phyloP scores from a whole-genome alignment of 1,140 invertebrate species.

The Lepidotrigona ventralis region DNA sequence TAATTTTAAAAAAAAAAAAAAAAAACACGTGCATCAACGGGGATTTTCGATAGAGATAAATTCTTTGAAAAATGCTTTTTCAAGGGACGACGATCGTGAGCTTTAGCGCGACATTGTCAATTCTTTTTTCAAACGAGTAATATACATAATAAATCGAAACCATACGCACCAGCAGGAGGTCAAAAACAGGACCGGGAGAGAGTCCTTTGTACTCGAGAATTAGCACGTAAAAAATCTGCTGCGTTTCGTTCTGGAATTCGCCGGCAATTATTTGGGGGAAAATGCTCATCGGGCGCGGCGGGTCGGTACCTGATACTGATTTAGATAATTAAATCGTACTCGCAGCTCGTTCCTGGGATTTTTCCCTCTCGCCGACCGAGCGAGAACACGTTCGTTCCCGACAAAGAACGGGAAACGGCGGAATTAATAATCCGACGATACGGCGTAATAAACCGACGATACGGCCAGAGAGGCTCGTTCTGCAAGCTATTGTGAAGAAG shows the following conservation, averaged over 20 bases:
- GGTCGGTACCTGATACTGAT: background rate
- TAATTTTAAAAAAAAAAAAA: background rate
- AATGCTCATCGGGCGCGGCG: background rate
- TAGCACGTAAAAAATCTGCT: background rate
- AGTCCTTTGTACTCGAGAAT: slow-evolving; percentile 17
- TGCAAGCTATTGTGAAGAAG: background rate
- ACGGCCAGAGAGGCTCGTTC: background rate
- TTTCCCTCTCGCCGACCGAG: background rate
- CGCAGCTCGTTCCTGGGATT: background rate
- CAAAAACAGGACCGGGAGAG: background rate
- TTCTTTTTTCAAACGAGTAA: background rate
- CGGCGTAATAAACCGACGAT: background rate
- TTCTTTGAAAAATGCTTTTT: background rate
- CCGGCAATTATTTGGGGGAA: background rate
- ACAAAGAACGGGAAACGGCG: background rate
- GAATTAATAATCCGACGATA: slow-evolving; percentile 6
- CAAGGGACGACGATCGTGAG: background rate
- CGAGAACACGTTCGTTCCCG: background rate
- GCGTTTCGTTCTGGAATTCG: background rate
- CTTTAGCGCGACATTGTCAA: background rate
- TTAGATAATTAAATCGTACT: slow-evolving; percentile 19
- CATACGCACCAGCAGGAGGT: background rate
- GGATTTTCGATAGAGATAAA: too few relatives aligned
- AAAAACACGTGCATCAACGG: too few relatives aligned
- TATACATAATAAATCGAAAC: slow-evolving; percentile 26